phyloP scores from a whole-genome alignment of 2,797 vertebrate genomes.

The Falco naumanni region DNA sequence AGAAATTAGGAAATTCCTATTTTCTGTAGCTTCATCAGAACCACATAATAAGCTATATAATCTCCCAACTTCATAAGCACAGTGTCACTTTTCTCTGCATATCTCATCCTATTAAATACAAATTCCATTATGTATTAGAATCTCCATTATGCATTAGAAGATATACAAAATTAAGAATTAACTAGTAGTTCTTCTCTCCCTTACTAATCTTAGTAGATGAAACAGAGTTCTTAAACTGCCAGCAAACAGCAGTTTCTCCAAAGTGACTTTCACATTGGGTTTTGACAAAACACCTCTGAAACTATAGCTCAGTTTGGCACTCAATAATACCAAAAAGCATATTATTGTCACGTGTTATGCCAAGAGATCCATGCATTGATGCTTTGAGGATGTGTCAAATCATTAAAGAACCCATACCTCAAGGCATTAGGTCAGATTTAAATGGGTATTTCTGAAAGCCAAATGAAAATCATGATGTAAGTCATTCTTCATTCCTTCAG shows the following conservation, averaged over 20 bases:
- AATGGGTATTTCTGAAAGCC: not conserved
- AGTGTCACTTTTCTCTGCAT: too few relatives aligned
- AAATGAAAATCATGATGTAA: not conserved
- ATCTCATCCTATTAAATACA: not conserved
- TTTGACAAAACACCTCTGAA: not conserved
- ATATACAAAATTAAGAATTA: not conserved
- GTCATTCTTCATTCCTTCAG: not conserved
- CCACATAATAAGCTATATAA: not conserved
- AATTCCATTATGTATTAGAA: not conserved
- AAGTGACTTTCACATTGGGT: not conserved
- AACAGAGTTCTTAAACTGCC: too few relatives aligned
- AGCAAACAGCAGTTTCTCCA: not conserved
- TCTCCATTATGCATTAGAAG: not conserved
- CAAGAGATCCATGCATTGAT: not conserved
- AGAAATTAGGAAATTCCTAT: not conserved
- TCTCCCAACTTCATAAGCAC: not conserved
- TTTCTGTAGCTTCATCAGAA: not conserved
- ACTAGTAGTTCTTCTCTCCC: not conserved
- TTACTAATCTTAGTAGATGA: not conserved
- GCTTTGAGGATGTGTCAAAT: not conserved
- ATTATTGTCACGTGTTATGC: accelerated
- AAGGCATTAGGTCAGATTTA: not conserved
- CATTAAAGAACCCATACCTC: not conserved
- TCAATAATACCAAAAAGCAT: not conserved
- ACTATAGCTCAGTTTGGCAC: not conserved